Evolutionary conservation across 2,797 vertebrate species (phyloP).

Genomic region (Hemibagrus guttatus): DNA sequence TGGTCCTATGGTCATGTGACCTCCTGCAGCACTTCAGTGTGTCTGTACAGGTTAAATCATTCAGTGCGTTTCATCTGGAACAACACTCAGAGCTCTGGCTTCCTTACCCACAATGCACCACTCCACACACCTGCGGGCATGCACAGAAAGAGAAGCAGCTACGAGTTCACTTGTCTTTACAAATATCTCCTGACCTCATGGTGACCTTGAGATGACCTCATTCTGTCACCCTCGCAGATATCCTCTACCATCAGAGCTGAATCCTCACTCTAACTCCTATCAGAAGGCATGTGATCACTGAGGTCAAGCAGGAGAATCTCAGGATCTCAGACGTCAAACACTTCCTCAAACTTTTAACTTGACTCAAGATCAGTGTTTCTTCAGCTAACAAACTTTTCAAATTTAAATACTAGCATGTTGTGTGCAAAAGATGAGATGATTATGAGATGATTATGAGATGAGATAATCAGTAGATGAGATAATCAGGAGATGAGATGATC

Average conservation of each 20-base stretch:
- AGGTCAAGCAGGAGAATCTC: not conserved
- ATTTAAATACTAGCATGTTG: not conserved
- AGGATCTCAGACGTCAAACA: not conserved
- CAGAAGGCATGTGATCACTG: not conserved
- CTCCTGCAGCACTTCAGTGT: not conserved
- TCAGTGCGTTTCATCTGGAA: not conserved
- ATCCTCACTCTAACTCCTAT: not conserved
- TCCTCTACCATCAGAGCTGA: not conserved
- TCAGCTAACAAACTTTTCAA: not conserved
- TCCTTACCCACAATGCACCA: not conserved
- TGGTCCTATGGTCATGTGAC: not conserved
- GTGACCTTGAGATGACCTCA: no score
- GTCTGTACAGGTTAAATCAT: not conserved
- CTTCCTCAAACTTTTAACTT: not conserved
- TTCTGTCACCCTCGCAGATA: not conserved
- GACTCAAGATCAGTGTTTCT: not conserved
- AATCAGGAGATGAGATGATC: not conserved
- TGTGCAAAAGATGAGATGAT: not conserved
- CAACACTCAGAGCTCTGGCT: not conserved
- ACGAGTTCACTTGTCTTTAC: not conserved
- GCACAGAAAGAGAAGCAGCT: not conserved
- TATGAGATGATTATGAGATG: not conserved
- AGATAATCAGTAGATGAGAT: not conserved
- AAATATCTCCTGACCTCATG: conserved; percentile 1
- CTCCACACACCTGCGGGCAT: not conserved